These are phyloP conservation scores for Sardina pilchardus DNA, from an alignment of 2,113 vertebrate genomes.

Conservation along the genomic window DNA sequence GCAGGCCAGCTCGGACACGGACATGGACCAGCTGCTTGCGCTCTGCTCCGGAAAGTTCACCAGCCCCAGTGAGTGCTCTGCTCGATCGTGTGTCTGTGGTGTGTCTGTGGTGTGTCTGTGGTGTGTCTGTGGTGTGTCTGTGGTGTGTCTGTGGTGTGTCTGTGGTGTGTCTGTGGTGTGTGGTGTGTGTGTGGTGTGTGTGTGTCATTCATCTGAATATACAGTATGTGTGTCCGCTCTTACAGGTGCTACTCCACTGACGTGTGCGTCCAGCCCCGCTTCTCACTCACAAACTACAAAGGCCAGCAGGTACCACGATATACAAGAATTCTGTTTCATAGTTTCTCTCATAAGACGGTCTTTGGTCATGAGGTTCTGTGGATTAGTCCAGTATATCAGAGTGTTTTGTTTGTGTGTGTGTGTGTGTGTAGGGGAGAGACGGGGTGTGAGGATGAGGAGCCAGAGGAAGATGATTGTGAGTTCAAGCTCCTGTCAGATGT, in stretches of 20 bases:
- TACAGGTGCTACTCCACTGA: background rate
- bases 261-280: background rate
- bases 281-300: background rate
- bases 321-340: background rate
- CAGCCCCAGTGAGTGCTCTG: conserved; percentile 73
- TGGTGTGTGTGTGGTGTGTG: background rate
- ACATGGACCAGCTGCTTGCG: conserved; percentile 85
- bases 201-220: background rate
- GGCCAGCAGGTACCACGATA: background rate
- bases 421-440: conserved; percentile 58
- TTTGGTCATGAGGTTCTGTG: background rate
- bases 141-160: background rate
- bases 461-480: conserved; percentile 82
- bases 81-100: background rate
- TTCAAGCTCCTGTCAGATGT: conserved; percentile 85
- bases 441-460: conserved; percentile 69
- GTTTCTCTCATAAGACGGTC: background rate
- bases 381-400: background rate
- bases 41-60: conserved; percentile 87
- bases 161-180: background rate
- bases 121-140: background rate
- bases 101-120: background rate
- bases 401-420: background rate
- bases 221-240: background rate
- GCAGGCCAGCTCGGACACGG: conserved; percentile 35